Percentiles rank a stretch among this genome's conserved stretches.
phyloP scores from a whole-genome alignment of 2,113 vertebrate genomes.

The Rattus rattus region DNA sequence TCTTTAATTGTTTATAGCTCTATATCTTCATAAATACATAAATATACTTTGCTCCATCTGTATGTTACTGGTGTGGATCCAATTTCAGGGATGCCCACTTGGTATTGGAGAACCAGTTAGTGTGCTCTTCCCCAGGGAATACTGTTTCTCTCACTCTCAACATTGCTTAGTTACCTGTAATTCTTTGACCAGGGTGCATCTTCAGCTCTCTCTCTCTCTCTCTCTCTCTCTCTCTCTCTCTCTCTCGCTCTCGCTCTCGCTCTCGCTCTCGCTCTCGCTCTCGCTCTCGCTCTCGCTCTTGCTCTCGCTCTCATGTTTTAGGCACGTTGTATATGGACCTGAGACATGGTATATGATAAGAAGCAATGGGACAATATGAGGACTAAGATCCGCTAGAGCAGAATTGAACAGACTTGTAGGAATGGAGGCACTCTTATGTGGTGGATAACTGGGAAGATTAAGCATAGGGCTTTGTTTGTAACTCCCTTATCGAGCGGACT shows the following conservation, averaged over 20 bases:
- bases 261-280: background rate
- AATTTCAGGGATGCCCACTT: background rate
- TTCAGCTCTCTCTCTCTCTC: too few species aligned
- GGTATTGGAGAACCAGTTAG: background rate
- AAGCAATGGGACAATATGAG: background rate
- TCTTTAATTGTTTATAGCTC: background rate
- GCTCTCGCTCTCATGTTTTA: background rate
- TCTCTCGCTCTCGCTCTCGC: background rate
- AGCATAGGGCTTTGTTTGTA: background rate
- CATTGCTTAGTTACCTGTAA: background rate
- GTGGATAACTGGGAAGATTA: background rate
- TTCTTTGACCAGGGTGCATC: background rate
- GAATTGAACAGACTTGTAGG: background rate
- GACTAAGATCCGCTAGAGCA: background rate
- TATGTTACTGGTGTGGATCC: background rate
- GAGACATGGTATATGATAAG: background rate
- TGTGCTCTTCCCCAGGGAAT: background rate
- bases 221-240: background rate
- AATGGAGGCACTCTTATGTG: background rate
- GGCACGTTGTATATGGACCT: background rate
- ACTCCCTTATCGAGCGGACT: background rate
- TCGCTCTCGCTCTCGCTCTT: background rate
- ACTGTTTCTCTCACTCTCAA: background rate
- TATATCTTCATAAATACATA: background rate
- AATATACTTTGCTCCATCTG: background rate